Evolutionary conservation across 2,888 invertebrate genomes (phyloP).

Genomic region (Agrotis puta): DNA sequence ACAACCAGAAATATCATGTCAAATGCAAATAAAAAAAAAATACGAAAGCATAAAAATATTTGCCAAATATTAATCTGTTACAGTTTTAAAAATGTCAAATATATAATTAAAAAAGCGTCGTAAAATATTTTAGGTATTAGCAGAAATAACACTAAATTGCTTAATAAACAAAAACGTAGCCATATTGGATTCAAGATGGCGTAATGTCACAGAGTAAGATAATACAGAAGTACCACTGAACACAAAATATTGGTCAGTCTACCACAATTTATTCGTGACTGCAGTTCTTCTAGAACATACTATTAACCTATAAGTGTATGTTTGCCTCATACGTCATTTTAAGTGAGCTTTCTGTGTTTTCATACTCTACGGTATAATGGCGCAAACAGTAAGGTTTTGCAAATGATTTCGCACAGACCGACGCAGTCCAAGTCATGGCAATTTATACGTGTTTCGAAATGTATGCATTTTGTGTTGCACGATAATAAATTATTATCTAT

Average conservation of each 20-base stretch:
- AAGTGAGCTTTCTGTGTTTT: conserved; percentile 43
- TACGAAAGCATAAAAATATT: conserved; percentile 27
- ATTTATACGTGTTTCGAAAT: conserved; percentile 70
- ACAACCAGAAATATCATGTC: conserved; percentile 58
- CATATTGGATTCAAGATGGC: conserved; percentile 50
- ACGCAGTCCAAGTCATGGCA: conserved; percentile 69
- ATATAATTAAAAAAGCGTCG: conserved; percentile 20
- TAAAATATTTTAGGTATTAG: conserved; percentile 55
- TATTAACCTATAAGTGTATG: background rate
- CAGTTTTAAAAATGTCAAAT: conserved; percentile 26
- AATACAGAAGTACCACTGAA: conserved; percentile 17
- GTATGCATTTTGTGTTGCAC: conserved; percentile 72
- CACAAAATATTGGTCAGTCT: background rate
- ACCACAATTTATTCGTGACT: background rate
- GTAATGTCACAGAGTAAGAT: conserved; percentile 18
- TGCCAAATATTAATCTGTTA: conserved; percentile 24
- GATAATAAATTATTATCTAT: conserved; percentile 67
- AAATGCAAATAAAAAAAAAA: conserved; percentile 15
- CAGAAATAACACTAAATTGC: conserved; percentile 57
- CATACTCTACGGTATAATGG: conserved; percentile 35
- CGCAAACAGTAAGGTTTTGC: conserved; percentile 66
- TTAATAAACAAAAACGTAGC: conserved; percentile 63
- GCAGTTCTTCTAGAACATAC: background rate
- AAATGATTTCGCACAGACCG: conserved; percentile 69
- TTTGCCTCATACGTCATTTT: background rate